Base-by-base conservation (phyloP, 1,140 invertebrate genomes). In the Alviniconcha marisindica region DNA sequence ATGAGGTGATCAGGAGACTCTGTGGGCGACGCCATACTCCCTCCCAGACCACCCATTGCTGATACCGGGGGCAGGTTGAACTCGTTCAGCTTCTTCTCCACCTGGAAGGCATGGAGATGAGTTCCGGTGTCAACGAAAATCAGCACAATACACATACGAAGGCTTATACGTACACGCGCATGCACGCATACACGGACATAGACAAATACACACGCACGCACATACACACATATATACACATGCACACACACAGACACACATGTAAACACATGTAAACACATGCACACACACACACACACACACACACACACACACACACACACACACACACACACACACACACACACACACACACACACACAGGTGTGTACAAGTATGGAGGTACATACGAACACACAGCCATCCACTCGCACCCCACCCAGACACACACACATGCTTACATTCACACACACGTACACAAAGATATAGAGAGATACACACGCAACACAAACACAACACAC, bases 301-400 rank as follows among this genome's bases (percentile, higher is more conserved):
- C 63, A 36, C 63, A 66, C 63, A 5, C 63, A 66, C 63, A 36
- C 63, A 66, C 63, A 36, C 63, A 66, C 28, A 36, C 63, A 7
- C 63, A 36, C 63, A 33, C 63, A 36, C 28, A 33, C 31, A 66
- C 63, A 33, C 31, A 66, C 63, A 33, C 63, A 66, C 31, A 7
- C 63, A 66, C 63, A 4, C 63, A 66, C 63, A 5, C 63, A 66
- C 63, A 66, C 63, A 66, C 63, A 66, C 63, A 66, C 54, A 60
- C 54, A 15, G 4, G 28, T 51, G 48, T 18, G 7, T 10, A 7
- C 48, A 51, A 18, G 18, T 18, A 51, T 18, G 18, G 7, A 51
- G 48, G 18, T 18, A 7, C 7, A 51, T 51, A 51, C 48, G 7
- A 18, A 51, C 7, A 51, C 7, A 51, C 48, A 51, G 48, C 4